Percentiles rank a stretch among this genome's conserved stretches.
phyloP scores from a whole-genome alignment of 2,888 invertebrate genomes.

The Tinea trinotella region DNA sequence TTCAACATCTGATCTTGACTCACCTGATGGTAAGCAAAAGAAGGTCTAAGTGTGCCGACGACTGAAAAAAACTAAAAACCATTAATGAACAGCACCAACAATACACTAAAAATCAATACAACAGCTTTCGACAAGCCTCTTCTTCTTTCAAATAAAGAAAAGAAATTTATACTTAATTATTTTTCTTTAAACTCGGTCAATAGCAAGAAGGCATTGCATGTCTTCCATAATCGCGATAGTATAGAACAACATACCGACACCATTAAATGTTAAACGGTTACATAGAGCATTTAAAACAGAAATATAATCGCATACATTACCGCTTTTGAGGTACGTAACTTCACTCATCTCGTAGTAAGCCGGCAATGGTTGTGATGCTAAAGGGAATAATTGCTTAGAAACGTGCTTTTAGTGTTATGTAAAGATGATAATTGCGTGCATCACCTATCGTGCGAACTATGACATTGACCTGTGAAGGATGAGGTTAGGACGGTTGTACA shows the following conservation, averaged over 20 bases:
- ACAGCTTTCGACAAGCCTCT: no score
- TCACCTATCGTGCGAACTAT: constrained; percentile 15
- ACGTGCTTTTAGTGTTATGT: constrained; percentile 11
- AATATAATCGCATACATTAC: neutral
- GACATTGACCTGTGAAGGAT: constrained; percentile 15
- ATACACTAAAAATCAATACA: no score
- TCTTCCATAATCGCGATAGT: neutral
- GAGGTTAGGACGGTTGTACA: neutral
- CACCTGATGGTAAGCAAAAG: no score
- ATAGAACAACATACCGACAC: neutral
- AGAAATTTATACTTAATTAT: no score
- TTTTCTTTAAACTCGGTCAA: neutral
- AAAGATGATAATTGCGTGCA: constrained; percentile 15
- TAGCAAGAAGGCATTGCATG: neutral
- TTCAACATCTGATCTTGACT: no score
- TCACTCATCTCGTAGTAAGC: neutral
- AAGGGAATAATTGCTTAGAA: neutral
- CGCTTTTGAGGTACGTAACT: neutral
- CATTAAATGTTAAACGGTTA: neutral
- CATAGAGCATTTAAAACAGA: neutral
- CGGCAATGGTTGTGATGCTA: neutral
- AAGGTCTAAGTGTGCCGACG: no score
- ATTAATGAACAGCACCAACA: no score
- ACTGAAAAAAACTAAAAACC: no score
- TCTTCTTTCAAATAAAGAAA: no score